Conservation (phyloP, 1,140 invertebrate species). For the Rhyacophila brunnea region DNA sequence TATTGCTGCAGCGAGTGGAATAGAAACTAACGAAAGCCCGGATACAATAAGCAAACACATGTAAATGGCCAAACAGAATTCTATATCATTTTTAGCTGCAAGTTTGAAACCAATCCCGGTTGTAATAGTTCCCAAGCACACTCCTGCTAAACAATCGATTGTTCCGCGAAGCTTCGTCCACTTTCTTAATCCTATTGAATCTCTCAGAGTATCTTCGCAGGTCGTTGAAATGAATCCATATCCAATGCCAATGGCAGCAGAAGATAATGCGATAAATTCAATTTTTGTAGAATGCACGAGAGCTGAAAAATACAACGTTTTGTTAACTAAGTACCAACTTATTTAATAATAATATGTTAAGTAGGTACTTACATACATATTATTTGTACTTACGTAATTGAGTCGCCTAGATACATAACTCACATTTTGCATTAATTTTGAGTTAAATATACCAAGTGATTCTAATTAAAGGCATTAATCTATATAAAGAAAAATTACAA, state of each 20-base stretch:
- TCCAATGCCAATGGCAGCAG: slow-evolving; percentile 23
- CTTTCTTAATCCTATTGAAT: slow-evolving; percentile 25
- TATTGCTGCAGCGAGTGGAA: slow-evolving; percentile 8
- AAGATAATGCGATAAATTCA: slow-evolving; percentile 8
- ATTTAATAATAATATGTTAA: too few species aligned
- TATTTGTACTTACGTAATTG: too few species aligned
- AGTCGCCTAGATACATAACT: too few species aligned
- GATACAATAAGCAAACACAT: slow-evolving; percentile 10
- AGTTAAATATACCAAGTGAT: too few species aligned
- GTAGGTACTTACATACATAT: too few species aligned
- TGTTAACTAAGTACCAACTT: too few species aligned
- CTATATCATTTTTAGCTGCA: slow-evolving; percentile 3
- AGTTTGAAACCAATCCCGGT: slow-evolving; percentile 18
- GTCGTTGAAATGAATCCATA: slow-evolving; percentile 27
- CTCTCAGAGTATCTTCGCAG: slow-evolving; percentile 22
- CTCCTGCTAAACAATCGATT: slow-evolving; percentile 21
- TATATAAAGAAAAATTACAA: too few species aligned
- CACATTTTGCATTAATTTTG: too few species aligned
- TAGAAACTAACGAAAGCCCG: slow-evolving; percentile 4
- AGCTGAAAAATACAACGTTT: slow-evolving; percentile 22
- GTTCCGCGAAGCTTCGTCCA: slow-evolving; percentile 28
- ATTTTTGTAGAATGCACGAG: slow-evolving; percentile 15
- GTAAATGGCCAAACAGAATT: slow-evolving; percentile 23
- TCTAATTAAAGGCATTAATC: too few species aligned
- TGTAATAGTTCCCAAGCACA: slow-evolving; percentile 14